Evolutionary conservation across 2,888 invertebrate species (phyloP).

Genomic region (Cosmia trapezina): DNA sequence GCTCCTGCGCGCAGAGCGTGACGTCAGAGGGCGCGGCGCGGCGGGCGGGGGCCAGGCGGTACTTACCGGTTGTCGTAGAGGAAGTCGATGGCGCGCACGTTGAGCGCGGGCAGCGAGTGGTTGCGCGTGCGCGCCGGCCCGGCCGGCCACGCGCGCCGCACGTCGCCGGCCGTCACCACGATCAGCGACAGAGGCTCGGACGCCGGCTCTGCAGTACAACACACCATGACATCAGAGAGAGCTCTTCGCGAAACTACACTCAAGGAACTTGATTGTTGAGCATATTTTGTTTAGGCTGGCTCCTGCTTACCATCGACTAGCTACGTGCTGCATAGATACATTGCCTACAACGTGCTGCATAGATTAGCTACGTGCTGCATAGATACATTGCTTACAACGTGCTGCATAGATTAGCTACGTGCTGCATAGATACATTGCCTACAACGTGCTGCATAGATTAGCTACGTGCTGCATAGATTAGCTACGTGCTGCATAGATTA

Average conservation of each 20-base stretch:
- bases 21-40: not conserved
- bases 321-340: too few relatives aligned
- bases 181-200: slow-evolving; percentile 92
- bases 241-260: not conserved
- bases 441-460: too few relatives aligned
- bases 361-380: too few relatives aligned
- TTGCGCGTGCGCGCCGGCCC: slow-evolving; percentile 49
- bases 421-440: too few relatives aligned
- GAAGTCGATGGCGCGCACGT: slow-evolving; percentile 84
- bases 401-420: too few relatives aligned
- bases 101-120: slow-evolving; percentile 77
- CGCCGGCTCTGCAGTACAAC: slow-evolving; percentile 90
- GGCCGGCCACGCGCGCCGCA: slow-evolving; percentile 90
- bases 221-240: not conserved
- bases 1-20: slow-evolving; percentile 84
- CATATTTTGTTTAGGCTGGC: too few relatives aligned
- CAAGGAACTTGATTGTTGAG: not conserved
- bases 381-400: too few relatives aligned
- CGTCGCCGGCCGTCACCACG: slow-evolving; percentile 92
- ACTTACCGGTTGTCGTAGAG: slow-evolving; percentile 81
- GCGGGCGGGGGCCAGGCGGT: rapidly evolving
- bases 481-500: too few relatives aligned
- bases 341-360: too few relatives aligned
- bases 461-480: too few relatives aligned
- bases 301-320: too few relatives aligned